Percentiles rank a stretch among this genome's conserved stretches.
phyloP scores from a whole-genome alignment of 2,888 invertebrate species.

The Heliconius sara region DNA sequence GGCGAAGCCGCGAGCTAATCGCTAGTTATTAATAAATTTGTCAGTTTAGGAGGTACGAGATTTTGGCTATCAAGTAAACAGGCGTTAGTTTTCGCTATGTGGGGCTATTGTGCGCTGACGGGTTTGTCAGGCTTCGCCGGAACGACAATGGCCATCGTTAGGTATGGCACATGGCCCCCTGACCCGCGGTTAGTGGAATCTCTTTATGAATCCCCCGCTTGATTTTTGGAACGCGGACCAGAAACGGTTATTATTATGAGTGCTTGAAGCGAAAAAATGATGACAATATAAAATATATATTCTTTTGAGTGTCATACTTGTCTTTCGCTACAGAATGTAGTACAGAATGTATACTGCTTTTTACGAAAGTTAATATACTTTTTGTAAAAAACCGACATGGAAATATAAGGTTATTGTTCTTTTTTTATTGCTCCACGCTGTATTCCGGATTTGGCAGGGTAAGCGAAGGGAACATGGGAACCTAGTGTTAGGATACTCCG shows the following conservation, averaged over 20 bases:
- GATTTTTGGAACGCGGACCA: conserved; percentile 37
- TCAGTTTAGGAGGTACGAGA: background rate
- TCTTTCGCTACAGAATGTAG: background rate
- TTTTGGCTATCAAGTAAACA: conserved; percentile 25
- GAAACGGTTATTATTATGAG: conserved; percentile 40
- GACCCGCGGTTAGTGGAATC: conserved; percentile 59
- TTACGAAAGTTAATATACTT: background rate
- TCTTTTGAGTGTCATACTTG: conserved; percentile 12
- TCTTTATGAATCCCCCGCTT: conserved; percentile 51
- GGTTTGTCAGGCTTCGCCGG: conserved; percentile 47
- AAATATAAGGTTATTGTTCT: background rate
- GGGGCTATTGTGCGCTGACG: conserved; percentile 7
- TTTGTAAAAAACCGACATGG: background rate
- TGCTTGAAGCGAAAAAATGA: conserved; percentile 37
- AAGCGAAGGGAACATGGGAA: too few species aligned
- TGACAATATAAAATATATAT: conserved; percentile 11
- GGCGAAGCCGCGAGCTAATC: too few species aligned
- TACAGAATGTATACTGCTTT: background rate
- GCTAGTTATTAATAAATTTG: conserved; percentile 14
- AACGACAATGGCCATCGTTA: conserved; percentile 71
- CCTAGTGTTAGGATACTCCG: too few species aligned
- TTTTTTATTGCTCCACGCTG: too few species aligned
- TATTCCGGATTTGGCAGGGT: too few species aligned
- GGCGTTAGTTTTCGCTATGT: conserved; percentile 36
- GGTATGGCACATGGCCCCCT: conserved; percentile 54